Evolutionary conservation across 1,140 invertebrate genomes (phyloP).

Genomic region (Eupeodes corollae): DNA sequence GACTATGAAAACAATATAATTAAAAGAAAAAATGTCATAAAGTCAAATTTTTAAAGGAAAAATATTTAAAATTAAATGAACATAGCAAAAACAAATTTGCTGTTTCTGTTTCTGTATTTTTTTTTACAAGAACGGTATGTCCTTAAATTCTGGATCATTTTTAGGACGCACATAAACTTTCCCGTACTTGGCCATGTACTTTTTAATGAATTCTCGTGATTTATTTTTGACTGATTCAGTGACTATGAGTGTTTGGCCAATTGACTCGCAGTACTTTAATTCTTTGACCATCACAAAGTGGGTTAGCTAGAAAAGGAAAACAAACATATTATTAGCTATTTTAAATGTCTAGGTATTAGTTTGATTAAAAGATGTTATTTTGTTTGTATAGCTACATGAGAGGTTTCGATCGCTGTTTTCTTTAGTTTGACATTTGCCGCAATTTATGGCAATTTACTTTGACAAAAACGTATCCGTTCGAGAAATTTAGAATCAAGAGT

Average conservation of each 20-base stretch:
- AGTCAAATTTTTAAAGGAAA: too few relatives aligned
- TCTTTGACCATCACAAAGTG: conserved; percentile 96
- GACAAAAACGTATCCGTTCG: too few relatives aligned
- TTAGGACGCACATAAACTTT: conserved; percentile 24
- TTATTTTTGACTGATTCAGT: conserved; percentile 89
- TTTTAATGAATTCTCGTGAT: conserved; percentile 86
- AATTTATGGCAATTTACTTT: too few relatives aligned
- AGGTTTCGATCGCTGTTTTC: too few relatives aligned
- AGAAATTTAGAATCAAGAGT: too few relatives aligned
- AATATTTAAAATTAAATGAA: too few relatives aligned
- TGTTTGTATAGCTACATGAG: too few relatives aligned
- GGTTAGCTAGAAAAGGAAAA: conserved; percentile 59
- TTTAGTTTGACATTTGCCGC: too few relatives aligned
- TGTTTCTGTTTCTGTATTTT: too few relatives aligned
- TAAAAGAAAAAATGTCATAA: too few relatives aligned
- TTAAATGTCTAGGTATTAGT: not conserved
- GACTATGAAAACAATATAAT: too few relatives aligned
- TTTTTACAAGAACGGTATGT: not conserved
- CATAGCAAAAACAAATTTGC: too few relatives aligned
- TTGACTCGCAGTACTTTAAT: conserved; percentile 78
- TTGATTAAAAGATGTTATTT: not conserved
- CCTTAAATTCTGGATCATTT: conserved; percentile 18
- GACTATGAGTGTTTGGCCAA: conserved; percentile 69
- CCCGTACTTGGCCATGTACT: conserved; percentile 92
- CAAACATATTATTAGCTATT: not conserved